Base-by-base conservation (phyloP, 2,797 vertebrate species). In the Lagocephalus sceleratus region DNA sequence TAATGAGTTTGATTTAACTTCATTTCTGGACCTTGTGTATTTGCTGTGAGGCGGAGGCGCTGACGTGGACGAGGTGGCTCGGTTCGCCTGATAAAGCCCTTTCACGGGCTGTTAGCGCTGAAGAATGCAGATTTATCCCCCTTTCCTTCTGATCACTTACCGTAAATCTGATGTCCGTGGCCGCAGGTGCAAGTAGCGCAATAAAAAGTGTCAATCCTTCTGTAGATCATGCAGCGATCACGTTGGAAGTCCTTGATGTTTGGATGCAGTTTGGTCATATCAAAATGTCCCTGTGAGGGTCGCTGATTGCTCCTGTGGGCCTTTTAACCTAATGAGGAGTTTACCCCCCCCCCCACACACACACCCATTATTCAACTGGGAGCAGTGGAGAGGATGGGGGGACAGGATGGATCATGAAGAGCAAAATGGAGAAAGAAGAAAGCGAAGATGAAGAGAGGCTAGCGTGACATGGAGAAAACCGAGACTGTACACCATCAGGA, bases 291-390 rank as follows among this genome's bases (percentile, higher is more conserved):
- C 42, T 38, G 50, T 60, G 47, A 19, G 17, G 6, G n/a, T 5
- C 17, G 8, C 40, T 42, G 40, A 56, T 56, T 90, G 92, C 91
- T 93, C 83, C 92, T 91, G 84, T 81, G 91, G 93, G 92, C 91
- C 93, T 95, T 95, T 96, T 94, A 94, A 94, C 92, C 88, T 95
- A 94, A 96, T 97, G 94, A 93, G 91, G 75, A 94, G 91, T 93
- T 92, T 91, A 92, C 86, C 91, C 93, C 39, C 16, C 5, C 40
- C 39, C 16, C 15, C 32, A 6, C 6, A 35, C 32, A 35, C 32
- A 6, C 32, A 7, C 32, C 6, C 90, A 87, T 92, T 92, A 93
- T 94, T 94, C 94, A 94, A 91, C 89, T 91, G 67, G 66, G 75
- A 79, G 74, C 1, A 5, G 54, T 52, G 64, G 35, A 58, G 38